These are phyloP conservation scores for Sebastes jordani DNA, from an alignment of 2,797 vertebrate species.

Conservation along the genomic window DNA sequence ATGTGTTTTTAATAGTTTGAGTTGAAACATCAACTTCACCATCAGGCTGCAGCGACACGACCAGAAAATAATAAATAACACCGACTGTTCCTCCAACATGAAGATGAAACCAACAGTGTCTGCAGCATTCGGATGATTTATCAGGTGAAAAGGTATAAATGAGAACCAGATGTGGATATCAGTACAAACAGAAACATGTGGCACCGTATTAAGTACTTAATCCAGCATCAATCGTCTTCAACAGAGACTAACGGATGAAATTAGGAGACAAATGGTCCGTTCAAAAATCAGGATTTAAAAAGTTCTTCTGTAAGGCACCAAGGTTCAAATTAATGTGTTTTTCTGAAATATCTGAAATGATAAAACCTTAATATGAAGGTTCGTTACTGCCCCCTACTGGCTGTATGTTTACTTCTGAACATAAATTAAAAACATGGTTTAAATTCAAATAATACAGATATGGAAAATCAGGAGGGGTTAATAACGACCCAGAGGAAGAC, in stretches of 20 bases:
- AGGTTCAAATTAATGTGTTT: not conserved
- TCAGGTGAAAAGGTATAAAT: not conserved
- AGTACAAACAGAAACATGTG: not conserved
- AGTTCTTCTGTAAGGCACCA: conserved; percentile 26
- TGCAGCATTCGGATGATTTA: not conserved
- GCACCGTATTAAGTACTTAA: not conserved
- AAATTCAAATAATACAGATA: not conserved
- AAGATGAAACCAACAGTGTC: not conserved
- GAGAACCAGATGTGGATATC: not conserved
- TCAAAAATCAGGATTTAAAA: not conserved
- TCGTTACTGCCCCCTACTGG: conserved; percentile 11
- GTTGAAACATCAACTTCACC: not conserved
- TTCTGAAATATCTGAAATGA: not conserved
- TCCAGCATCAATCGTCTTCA: not conserved
- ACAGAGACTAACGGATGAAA: not conserved
- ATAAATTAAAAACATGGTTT: not conserved
- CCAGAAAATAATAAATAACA: not conserved
- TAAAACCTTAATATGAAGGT: not conserved
- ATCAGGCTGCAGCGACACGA: not conserved
- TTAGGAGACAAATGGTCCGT: not conserved
- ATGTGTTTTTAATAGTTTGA: not conserved
- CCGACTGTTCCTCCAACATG: not conserved
- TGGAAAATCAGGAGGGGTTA: not conserved
- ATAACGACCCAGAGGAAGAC: not conserved
- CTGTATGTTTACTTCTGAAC: not conserved